Conservation (phyloP, 2,797 vertebrate species). For the Anisognathus igniventris region DNA sequence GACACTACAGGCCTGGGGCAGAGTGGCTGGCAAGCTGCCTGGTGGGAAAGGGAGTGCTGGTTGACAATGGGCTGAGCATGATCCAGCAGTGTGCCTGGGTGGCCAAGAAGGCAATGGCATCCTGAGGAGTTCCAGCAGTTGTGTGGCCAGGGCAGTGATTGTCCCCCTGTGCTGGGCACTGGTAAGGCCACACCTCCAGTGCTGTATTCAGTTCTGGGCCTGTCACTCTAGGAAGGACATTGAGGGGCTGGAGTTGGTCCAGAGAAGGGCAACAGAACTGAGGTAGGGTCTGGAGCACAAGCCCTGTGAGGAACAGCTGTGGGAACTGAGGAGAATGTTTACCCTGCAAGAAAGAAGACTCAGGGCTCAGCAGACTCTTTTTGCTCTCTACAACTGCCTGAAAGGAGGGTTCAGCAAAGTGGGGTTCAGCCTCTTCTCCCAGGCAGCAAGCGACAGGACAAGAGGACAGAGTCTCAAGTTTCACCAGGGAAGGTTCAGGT, state of each 20-base stretch:
- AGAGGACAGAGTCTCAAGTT: background rate
- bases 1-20: background rate
- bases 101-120: background rate
- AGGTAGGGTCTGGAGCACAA: background rate
- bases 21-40: background rate
- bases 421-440: background rate
- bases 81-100: background rate
- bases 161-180: too few relatives aligned
- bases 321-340: background rate
- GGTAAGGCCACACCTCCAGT: background rate
- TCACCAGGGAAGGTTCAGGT: background rate
- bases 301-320: background rate
- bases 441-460: background rate
- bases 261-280: background rate
- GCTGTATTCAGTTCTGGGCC: background rate
- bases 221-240: background rate
- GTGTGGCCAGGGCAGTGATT: background rate
- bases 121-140: background rate
- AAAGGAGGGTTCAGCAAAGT: background rate
- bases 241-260: fast-evolving
- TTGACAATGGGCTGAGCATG: background rate
- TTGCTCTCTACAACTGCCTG: background rate
- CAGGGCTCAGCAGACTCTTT: background rate
- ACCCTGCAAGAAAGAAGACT: background rate
- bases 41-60: background rate